Conservation (phyloP, 2,797 vertebrate species). For the Dicrostonyx torquatus region DNA sequence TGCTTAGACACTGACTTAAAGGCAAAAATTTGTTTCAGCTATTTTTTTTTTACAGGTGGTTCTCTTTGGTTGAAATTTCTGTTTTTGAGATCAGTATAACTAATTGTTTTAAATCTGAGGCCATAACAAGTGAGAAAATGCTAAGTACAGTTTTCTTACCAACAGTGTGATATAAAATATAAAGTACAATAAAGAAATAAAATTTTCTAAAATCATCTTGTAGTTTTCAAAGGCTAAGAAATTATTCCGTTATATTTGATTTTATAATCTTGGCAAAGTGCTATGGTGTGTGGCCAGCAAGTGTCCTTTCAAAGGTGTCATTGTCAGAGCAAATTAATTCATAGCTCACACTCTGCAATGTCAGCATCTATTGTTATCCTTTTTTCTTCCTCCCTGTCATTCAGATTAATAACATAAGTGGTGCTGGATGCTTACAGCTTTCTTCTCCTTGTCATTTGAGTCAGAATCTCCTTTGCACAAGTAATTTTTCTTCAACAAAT, state of each 20-base stretch:
- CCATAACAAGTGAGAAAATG: background rate
- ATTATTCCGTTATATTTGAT: constrained; percentile 36
- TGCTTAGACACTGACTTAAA: background rate
- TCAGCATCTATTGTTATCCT: constrained; percentile 79
- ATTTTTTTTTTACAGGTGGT: background rate
- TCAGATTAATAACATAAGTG: constrained; percentile 84
- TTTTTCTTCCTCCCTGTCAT: constrained; percentile 77
- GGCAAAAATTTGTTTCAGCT: background rate
- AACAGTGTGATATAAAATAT: background rate
- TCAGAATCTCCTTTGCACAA: constrained; percentile 70
- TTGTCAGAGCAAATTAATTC: constrained; percentile 82
- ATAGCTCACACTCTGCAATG: constrained; percentile 64
- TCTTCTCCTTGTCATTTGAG: constrained; percentile 69
- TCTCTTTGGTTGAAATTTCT: background rate
- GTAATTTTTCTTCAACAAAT: constrained; percentile 79
- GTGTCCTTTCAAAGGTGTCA: constrained; percentile 78
- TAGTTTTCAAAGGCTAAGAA: constrained; percentile 29
- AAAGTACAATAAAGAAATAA: constrained; percentile 34
- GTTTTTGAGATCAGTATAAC: background rate
- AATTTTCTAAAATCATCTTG: background rate
- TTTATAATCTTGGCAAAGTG: constrained; percentile 58
- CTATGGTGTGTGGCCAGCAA: constrained; percentile 70
- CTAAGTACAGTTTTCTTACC: background rate
- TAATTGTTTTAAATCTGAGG: constrained; percentile 24
- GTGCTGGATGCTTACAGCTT: constrained; percentile 60